Percentiles rank a stretch among this genome's conserved stretches.
phyloP scores from a whole-genome alignment of 1,140 invertebrate genomes.

The Pentalonia nigronervosa region DNA sequence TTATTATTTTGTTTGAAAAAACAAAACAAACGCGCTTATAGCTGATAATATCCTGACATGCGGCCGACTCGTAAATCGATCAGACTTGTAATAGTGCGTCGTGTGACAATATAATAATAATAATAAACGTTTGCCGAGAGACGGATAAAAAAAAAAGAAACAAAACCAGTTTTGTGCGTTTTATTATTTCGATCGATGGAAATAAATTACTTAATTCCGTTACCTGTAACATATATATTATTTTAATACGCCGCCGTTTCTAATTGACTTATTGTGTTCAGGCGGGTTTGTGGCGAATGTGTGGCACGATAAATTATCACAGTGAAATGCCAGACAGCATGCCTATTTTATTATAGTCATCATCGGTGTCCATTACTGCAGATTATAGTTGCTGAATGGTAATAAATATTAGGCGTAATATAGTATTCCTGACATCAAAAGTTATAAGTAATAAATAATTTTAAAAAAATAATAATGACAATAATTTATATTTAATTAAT shows the following conservation, averaged over 20 bases:
- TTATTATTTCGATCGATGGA: background rate
- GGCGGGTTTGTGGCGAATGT: background rate
- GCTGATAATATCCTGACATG: background rate
- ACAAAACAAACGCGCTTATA: background rate
- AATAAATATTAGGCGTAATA: background rate
- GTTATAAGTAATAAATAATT: background rate
- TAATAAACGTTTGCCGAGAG: background rate
- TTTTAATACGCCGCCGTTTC: background rate
- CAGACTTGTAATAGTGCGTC: background rate
- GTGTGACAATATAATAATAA: background rate
- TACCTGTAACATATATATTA: background rate
- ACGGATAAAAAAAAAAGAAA: background rate
- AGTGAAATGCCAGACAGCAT: background rate
- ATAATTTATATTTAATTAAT: too few relatives aligned
- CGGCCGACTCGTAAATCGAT: background rate
- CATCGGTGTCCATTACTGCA: background rate
- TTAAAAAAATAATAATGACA: background rate
- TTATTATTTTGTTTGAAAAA: too few relatives aligned
- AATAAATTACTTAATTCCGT: background rate
- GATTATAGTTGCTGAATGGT: background rate
- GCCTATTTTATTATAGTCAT: background rate
- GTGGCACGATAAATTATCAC: background rate
- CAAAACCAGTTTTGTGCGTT: background rate
- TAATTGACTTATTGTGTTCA: constrained; percentile 12
- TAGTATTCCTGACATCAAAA: too few relatives aligned